Percentiles rank a stretch among this genome's conserved stretches.
phyloP scores from a whole-genome alignment of 2,888 invertebrate species.

The Oeneis ivallda region DNA sequence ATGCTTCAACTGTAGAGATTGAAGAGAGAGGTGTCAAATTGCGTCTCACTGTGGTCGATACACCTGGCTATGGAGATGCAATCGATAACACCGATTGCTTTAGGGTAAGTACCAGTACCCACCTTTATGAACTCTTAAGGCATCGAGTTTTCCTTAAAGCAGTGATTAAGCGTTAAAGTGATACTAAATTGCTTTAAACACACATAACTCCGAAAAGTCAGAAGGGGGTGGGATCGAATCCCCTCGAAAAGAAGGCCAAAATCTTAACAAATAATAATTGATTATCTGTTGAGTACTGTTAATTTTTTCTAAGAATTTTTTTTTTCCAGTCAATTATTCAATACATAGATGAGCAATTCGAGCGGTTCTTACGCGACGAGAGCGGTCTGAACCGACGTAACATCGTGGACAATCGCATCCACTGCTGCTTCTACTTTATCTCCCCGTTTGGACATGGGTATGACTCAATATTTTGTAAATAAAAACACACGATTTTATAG shows the following conservation, averaged over 20 bases:
- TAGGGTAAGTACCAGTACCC: too few relatives aligned
- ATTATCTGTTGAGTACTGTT: not conserved
- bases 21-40: constrained; percentile 97
- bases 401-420: constrained; percentile 98
- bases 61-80: constrained; percentile 97
- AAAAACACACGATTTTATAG: too few relatives aligned
- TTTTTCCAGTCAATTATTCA: constrained; percentile 90
- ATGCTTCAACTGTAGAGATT: constrained; percentile 97
- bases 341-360: constrained; percentile 98
- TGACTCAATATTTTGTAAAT: not conserved
- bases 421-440: constrained; percentile 98
- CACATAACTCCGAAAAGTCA: not conserved
- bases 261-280: too few relatives aligned
- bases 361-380: constrained; percentile 94
- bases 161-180: too few relatives aligned
- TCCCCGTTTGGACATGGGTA: constrained; percentile 98
- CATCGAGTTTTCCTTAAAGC: too few relatives aligned
- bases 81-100: constrained; percentile 97
- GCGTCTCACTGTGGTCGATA: constrained; percentile 96
- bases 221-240: too few relatives aligned
- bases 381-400: constrained; percentile 97
- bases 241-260: too few relatives aligned
- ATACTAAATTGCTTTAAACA: not conserved
- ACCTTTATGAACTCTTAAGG: too few relatives aligned
- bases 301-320: too few relatives aligned